phyloP scores from a whole-genome alignment of 2,888 invertebrate species.

The Erannis defoliaria region DNA sequence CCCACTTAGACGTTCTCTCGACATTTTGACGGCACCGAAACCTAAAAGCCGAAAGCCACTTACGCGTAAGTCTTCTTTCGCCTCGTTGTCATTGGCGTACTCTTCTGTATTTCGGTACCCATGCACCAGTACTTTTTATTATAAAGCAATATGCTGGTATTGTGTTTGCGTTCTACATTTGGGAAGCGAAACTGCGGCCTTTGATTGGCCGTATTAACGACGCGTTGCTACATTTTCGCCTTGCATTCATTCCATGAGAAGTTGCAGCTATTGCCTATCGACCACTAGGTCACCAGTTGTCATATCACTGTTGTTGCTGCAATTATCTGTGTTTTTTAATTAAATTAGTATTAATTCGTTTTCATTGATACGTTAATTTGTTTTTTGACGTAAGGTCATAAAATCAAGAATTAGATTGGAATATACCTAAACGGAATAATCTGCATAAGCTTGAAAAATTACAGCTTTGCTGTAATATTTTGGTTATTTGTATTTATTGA shows the following conservation, averaged over 20 bases:
- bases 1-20: constrained; percentile 77
- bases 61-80: constrained; percentile 69
- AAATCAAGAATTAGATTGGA: too few relatives aligned
- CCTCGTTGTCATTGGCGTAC: constrained; percentile 63
- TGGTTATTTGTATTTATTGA: too few relatives aligned
- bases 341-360: constrained; percentile 29
- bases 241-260: constrained; percentile 84
- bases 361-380: not conserved
- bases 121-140: constrained; percentile 60
- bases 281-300: constrained; percentile 75
- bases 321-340: constrained; percentile 3
- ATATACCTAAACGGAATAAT: not conserved
- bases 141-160: constrained; percentile 51
- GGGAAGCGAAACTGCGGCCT: constrained; percentile 79
- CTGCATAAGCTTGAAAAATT: too few relatives aligned
- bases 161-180: constrained; percentile 79
- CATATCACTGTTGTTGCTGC: constrained; percentile 55
- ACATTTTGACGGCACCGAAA: constrained; percentile 80
- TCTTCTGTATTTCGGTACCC: constrained; percentile 56
- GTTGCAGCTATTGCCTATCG: constrained; percentile 75
- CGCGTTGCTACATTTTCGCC: constrained; percentile 82
- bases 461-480: too few relatives aligned
- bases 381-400: not conserved
- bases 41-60: constrained; percentile 73
- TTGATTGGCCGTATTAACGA: constrained; percentile 78